Percentiles rank a stretch among this genome's conserved stretches.
Evolutionary conservation across 2,113 vertebrate genomes (phyloP).

Genomic region (Sceloporus tristichus): DNA sequence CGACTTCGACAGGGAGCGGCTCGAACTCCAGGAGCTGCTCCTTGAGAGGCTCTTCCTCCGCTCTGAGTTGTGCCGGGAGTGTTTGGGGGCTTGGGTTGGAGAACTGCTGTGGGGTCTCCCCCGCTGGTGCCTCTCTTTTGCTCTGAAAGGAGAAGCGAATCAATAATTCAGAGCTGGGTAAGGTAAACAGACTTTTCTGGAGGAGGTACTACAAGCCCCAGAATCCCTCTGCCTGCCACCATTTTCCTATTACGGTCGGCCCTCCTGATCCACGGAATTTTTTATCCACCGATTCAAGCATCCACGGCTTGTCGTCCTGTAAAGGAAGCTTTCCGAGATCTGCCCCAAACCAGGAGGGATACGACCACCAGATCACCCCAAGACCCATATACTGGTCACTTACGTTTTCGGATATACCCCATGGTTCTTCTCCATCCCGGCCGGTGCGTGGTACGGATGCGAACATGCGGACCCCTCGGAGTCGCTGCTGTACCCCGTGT

Average conservation of each 20-base stretch:
- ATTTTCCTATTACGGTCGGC: no score
- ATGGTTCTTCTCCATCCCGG: slow-evolving; percentile 79
- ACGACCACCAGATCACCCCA: no score
- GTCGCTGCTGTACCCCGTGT: slow-evolving; percentile 87
- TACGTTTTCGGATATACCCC: slow-evolving; percentile 86
- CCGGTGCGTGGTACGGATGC: slow-evolving; percentile 63
- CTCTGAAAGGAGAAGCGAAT: slow-evolving; percentile 49
- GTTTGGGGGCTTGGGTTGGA: slow-evolving; percentile 77
- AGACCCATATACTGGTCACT: slow-evolving; percentile 50
- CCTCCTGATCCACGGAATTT: no score
- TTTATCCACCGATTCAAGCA: no score
- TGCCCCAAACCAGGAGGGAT: no score
- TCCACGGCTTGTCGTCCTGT: no score
- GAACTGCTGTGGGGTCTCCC: slow-evolving; percentile 83
- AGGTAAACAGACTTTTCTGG: background rate
- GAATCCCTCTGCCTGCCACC: background rate
- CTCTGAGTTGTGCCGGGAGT: slow-evolving; percentile 80
- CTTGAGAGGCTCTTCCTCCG: slow-evolving; percentile 86
- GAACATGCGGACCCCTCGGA: slow-evolving; percentile 83
- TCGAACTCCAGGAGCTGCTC: slow-evolving; percentile 93
- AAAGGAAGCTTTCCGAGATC: no score
- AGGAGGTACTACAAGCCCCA: background rate
- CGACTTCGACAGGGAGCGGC: slow-evolving; percentile 86
- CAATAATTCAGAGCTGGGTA: background rate
- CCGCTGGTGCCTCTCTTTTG: slow-evolving; percentile 82